phyloP scores from a whole-genome alignment of 2,113 vertebrate genomes.

The Xyrauchen texanus region DNA sequence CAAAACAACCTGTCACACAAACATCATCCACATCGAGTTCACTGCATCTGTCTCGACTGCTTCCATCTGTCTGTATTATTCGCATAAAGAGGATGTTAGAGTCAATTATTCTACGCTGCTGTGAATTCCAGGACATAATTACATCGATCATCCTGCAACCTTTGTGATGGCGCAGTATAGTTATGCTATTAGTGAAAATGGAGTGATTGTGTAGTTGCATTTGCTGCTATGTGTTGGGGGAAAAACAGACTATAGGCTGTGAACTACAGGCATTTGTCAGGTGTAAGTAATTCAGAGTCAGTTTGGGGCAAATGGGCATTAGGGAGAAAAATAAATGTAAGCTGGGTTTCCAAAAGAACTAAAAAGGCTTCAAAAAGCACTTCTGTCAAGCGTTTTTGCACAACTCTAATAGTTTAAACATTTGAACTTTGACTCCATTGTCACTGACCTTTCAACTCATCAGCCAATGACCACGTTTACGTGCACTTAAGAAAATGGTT shows the following conservation, averaged over 20 bases:
- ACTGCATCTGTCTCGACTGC: constrained; percentile 10
- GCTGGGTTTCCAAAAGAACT: too few species aligned
- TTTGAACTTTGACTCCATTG: too few species aligned
- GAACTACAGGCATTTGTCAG: neutral
- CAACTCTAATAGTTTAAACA: too few species aligned
- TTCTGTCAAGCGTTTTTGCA: too few species aligned
- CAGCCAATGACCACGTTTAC: too few species aligned
- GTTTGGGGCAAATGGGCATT: neutral
- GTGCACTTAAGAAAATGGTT: too few species aligned
- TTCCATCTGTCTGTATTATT: constrained; percentile 34
- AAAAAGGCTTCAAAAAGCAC: too few species aligned
- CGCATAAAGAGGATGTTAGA: constrained; percentile 39
- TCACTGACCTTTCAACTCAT: too few species aligned
- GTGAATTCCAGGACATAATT: constrained; percentile 38
- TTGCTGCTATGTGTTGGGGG: constrained; percentile 3
- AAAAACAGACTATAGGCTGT: neutral
- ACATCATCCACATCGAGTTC: neutral
- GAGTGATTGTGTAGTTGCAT: constrained; percentile 12
- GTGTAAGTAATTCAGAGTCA: too few species aligned
- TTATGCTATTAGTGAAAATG: constrained; percentile 33
- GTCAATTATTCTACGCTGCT: constrained; percentile 35
- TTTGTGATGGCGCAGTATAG: constrained; percentile 18
- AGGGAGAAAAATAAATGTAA: neutral
- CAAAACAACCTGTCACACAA: constrained; percentile 76
- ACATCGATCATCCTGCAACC: constrained; percentile 35